These are phyloP conservation scores for Acleris sparsana DNA, from an alignment of 2,888 invertebrate genomes.

Conservation along the genomic window DNA sequence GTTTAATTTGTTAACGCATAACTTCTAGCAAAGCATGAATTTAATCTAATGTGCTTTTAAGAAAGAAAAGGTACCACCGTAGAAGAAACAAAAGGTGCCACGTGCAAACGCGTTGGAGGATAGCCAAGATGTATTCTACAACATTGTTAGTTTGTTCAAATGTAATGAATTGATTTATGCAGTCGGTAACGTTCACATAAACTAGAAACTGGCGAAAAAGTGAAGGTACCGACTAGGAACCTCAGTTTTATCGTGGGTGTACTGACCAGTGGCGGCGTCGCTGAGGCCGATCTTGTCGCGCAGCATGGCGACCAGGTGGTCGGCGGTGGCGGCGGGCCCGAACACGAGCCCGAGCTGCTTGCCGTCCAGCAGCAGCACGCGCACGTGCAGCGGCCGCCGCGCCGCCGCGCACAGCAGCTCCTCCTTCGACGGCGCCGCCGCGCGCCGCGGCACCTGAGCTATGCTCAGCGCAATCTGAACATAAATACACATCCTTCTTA, in stretches of 20 bases:
- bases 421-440: constrained; percentile 95
- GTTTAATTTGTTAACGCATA: no score
- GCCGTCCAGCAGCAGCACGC: constrained; percentile 96
- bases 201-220: no score
- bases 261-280: constrained; percentile 87
- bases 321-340: constrained; percentile 95
- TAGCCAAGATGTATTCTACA: background rate
- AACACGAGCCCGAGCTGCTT: constrained; percentile 98
- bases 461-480: constrained; percentile 74
- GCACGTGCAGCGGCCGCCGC: constrained; percentile 93
- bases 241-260: no score
- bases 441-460: constrained; percentile 87
- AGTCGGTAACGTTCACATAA: no score
- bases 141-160: background rate
- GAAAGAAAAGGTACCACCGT: no score
- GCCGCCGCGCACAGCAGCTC: constrained; percentile 97
- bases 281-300: constrained; percentile 94
- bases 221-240: no score
- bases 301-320: constrained; percentile 93
- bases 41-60: no score
- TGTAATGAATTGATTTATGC: no score
- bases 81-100: no score
- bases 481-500: no score
- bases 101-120: no score
- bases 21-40: no score